Conservation (phyloP, 2,888 invertebrate genomes). For the Trissoscelio sp. region DNA sequence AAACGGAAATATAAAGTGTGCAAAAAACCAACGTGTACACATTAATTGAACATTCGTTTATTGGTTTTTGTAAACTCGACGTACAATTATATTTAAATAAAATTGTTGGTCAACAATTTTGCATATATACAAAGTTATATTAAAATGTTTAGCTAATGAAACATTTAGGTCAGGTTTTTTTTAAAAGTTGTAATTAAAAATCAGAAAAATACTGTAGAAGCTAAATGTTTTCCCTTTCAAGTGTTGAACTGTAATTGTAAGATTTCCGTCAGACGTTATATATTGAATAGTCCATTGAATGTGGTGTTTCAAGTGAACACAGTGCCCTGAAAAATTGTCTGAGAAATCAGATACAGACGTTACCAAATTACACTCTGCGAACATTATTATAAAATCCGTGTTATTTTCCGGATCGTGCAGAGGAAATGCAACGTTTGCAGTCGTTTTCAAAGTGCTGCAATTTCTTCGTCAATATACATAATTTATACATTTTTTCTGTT, state of each 20-base stretch:
- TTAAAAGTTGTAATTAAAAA: too few species aligned
- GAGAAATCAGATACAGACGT: slow-evolving; percentile 48
- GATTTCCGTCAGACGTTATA: slow-evolving; percentile 38
- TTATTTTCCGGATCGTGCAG: slow-evolving; percentile 8
- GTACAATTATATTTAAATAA: too few species aligned
- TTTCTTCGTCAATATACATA: background rate
- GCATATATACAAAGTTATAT: too few species aligned
- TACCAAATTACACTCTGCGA: slow-evolving; percentile 46
- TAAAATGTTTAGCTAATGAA: too few species aligned
- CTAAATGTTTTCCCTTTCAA: slow-evolving; percentile 37
- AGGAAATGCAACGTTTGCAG: slow-evolving; percentile 4
- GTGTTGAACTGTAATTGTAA: slow-evolving; percentile 21
- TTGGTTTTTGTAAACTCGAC: too few species aligned
- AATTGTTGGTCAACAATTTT: too few species aligned
- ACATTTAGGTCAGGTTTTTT: too few species aligned
- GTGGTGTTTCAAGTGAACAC: slow-evolving; percentile 27
- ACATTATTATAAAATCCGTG: slow-evolving; percentile 20
- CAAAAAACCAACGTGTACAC: too few species aligned
- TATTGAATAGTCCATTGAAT: slow-evolving; percentile 49
- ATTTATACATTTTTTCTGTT: background rate
- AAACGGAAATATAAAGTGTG: too few species aligned
- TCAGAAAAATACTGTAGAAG: too few species aligned
- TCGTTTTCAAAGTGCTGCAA: background rate
- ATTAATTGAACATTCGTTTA: too few species aligned
- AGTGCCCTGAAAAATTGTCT: slow-evolving; percentile 44